phyloP scores from a whole-genome alignment of 2,888 invertebrate species.

The Eristalinus aeneus region DNA sequence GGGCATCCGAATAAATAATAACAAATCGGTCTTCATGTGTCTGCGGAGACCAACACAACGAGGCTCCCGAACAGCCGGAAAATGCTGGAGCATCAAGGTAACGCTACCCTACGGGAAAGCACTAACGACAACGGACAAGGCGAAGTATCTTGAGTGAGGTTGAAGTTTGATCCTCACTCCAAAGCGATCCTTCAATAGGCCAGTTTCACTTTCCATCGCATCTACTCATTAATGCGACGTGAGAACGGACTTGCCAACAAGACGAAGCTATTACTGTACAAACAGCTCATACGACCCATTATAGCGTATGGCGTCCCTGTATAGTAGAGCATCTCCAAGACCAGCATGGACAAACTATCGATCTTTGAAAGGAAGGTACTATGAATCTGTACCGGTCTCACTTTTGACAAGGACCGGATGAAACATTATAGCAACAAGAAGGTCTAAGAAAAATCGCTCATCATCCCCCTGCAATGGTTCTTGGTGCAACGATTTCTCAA shows the following conservation, averaged over 20 bases:
- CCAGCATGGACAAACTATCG: not conserved
- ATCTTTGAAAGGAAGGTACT: not conserved
- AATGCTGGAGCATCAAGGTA: no score
- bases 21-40: no score
- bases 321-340: slow-evolving; percentile 4
- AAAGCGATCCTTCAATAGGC: not conserved
- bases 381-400: not conserved
- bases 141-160: not conserved
- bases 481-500: no score
- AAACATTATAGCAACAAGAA: no score
- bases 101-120: no score
- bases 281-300: slow-evolving; percentile 12
- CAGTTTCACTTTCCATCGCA: not conserved
- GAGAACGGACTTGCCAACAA: not conserved
- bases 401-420: not conserved
- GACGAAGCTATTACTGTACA: no score
- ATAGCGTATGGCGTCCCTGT: not conserved
- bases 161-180: not conserved
- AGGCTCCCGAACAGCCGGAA: no score
- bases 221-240: slow-evolving; percentile 1
- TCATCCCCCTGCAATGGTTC: no score
- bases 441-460: no score
- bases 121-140: no score
- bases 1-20: no score
- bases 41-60: no score